These are phyloP conservation scores for Pachycephala philippinensis DNA, from an alignment of 2,113 vertebrate species.

Conservation along the genomic window DNA sequence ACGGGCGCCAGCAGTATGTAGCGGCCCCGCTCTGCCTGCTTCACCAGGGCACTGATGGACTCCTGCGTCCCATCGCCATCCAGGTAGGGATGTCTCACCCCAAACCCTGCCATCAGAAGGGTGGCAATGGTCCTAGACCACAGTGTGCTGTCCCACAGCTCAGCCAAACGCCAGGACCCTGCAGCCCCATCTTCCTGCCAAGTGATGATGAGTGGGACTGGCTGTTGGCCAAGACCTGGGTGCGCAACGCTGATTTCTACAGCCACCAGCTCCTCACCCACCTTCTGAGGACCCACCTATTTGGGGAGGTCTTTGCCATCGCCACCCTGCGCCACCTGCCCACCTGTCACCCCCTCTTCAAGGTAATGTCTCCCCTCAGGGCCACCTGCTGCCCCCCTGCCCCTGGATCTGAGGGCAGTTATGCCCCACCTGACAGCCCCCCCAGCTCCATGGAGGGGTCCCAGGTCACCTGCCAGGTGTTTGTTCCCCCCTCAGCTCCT, in stretches of 20 bases:
- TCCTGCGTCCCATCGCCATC: not conserved
- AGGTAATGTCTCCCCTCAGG: not conserved
- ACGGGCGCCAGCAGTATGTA: not conserved
- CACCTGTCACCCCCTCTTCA: not conserved
- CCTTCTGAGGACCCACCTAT: not conserved
- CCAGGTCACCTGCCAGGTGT: not conserved
- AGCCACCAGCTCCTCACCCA: not conserved
- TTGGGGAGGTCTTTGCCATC: not conserved
- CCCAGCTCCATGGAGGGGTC: not conserved
- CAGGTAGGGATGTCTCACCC: not conserved
- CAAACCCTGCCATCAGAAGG: not conserved
- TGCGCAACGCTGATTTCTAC: not conserved
- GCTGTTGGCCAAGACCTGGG: slow-evolving; percentile 8
- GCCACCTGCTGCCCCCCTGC: fast-evolving
- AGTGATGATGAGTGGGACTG: not conserved
- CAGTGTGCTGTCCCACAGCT: not conserved
- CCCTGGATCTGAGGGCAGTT: not conserved
- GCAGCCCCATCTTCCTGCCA: not conserved
- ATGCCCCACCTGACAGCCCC: not conserved
- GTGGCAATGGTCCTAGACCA: not conserved
- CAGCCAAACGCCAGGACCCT: not conserved
- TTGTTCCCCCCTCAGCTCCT: not conserved
- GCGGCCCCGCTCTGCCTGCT: not conserved
- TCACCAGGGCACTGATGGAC: not conserved
- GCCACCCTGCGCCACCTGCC: not conserved